Evolutionary conservation across 2,888 invertebrate species (phyloP), one percentile per base, ranked within the genome.

Genomic region (Hybos culiciformis): DNA sequence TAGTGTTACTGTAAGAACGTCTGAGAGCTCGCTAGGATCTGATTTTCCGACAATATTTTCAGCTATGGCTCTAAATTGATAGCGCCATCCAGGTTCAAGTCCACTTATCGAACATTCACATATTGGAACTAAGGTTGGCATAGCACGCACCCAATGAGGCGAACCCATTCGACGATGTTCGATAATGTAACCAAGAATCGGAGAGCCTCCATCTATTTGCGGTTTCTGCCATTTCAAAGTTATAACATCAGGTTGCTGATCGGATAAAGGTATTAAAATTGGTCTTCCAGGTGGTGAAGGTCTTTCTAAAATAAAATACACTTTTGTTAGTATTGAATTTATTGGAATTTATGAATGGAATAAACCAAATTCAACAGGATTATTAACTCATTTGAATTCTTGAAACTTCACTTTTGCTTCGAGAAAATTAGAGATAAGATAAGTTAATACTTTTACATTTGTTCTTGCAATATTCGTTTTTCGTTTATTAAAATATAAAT

Each of bases 11-110:
- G 83, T 82, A 39, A 94, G 75, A 2, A 88, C 78, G 59, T 90
- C 87, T 7, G 90, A 87, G 19, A 88, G 71, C 55, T 86, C 85
- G 58, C 94, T 87, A 42, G 83, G 80, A 48, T 80, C 80, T 2
- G 88, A 88, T 47, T 78, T 69, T 2, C 97, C 97, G 21, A 87
- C 81, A 26, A 83, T 79, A 68, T 97, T 97, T 61, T 92, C 80
- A 1, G 96, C 93, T 44, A 83, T 81, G 14, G 94, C 84, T 45
- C 96, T 77, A 71, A 94, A 93, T 68, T 83, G 86, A 63, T 90
- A 88, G 40, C 83, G 74, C 74, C 84, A 83, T 43, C 87, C 88
- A 1, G 87, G 86, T 57, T 85, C 84, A 29, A 91, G 71, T 17
- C 87, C 87, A 51, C 81, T 79, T 32, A 91, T 73, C 37, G 83